Evolutionary conservation across 2,888 invertebrate genomes (phyloP), one percentile per base, ranked within the genome.

Genomic region (Meliscaeva auricollis): DNA sequence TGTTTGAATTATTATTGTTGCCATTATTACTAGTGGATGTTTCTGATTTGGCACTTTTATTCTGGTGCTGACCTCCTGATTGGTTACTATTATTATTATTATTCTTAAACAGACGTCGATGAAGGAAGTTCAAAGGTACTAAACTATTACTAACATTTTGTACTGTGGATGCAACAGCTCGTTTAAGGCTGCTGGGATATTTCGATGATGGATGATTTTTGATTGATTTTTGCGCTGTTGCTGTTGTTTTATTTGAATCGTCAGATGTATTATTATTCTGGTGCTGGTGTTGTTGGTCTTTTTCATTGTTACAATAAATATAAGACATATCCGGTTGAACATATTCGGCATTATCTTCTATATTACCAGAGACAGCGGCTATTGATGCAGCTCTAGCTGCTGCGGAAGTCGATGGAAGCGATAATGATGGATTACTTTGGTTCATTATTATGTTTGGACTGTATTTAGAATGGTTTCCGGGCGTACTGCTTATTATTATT

Each of bases 401-500:
- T 15, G 78, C 80, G 26, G 89, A 90, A n/a, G 90, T 91, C 2
- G 91, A 90, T 52, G 91, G 91, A 60, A 90, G 87, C 9, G 90
- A 91, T 48, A 88, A 87, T 46, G 88, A 88, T 77, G 83, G 87
- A 72, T 89, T 89, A 22, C 73, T 83, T 60, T 88, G 87, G 82
- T 89, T 89, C 58, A 88, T 87, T 76, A 87, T 87, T 82, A 87
- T 87, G 60, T 88, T 88, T 73, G 87, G 88, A 70, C 89, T 89
- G 64, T 88, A 87, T 79, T 89, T 89, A 56, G 89, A 88, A 22
- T 90, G 89, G 5, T 89, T 89, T 83, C 90, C 91, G 9, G 91
- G 91, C 6, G 91, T 91, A 87, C 91, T 91, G 88, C 90, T 91
- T 44, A 89, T 89, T 44, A 90, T 90, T 30, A 88, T 90, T 48